A percentile compares a stretch with the other conserved stretches of the same genome.
These are phyloP conservation scores for Megastigmus dorsalis DNA, from an alignment of 2,888 invertebrate species.

Conservation along the genomic window DNA sequence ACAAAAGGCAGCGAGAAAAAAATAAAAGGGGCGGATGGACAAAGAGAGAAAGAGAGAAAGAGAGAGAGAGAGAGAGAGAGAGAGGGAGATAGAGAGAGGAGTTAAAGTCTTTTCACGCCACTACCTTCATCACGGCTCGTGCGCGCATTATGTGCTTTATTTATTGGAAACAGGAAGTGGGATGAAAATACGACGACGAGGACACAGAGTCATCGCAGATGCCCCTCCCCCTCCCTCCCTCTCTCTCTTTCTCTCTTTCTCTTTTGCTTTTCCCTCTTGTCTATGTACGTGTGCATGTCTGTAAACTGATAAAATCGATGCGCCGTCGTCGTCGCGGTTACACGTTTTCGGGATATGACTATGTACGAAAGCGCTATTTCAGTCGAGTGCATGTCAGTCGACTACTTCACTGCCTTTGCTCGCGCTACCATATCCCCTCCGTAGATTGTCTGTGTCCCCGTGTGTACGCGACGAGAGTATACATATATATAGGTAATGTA, in stretches of 20 bases:
- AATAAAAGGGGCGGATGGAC: constrained; percentile 3
- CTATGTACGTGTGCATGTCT: neutral
- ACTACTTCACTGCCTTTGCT: too few species aligned
- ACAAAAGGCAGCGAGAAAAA: neutral
- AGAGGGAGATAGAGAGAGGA: neutral
- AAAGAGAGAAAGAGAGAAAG: constrained; percentile 13
- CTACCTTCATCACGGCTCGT: constrained; percentile 35
- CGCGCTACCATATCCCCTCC: too few species aligned
- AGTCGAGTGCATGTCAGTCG: too few species aligned
- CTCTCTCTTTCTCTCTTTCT: constrained; percentile 8
- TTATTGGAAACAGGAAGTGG: constrained; percentile 47
- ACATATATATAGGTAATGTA: neutral
- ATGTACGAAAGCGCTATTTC: constrained; percentile 8
- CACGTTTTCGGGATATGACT: constrained; percentile 12
- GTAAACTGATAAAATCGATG: constrained; percentile 46
- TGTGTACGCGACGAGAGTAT: neutral
- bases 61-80: neutral
- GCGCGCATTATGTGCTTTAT: constrained; percentile 41
- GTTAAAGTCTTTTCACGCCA: constrained; percentile 40
- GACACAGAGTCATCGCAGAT: neutral
- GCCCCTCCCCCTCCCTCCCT: neutral
- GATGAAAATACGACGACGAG: constrained; percentile 37
- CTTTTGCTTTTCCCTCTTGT: neutral
- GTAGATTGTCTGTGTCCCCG: too few species aligned
- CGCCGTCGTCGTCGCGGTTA: constrained; percentile 12